phyloP scores from a whole-genome alignment of 1,140 invertebrate genomes.

The Sycophila sp. region DNA sequence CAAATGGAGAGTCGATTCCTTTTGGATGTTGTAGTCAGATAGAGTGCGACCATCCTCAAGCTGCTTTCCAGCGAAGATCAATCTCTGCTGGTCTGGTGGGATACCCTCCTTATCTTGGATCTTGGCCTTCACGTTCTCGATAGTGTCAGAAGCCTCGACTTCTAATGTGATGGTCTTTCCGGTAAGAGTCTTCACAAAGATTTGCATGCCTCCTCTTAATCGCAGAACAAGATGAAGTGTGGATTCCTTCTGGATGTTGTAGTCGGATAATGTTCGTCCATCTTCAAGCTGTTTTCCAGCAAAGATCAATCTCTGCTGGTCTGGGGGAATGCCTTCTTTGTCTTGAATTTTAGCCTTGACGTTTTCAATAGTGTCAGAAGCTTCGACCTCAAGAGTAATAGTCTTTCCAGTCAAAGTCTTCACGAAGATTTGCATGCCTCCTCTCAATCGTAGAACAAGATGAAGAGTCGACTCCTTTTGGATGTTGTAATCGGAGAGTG shows the following conservation, averaged over 20 bases:
- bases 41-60: conserved; percentile 84
- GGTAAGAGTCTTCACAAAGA: conserved; percentile 77
- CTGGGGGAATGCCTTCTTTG: conserved; percentile 73
- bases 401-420: conserved; percentile 78
- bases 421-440: conserved; percentile 78
- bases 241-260: conserved; percentile 73
- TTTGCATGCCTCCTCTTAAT: conserved; percentile 76
- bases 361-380: conserved; percentile 78
- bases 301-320: conserved; percentile 74
- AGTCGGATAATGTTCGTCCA: conserved; percentile 78
- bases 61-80: conserved; percentile 84
- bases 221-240: conserved; percentile 76
- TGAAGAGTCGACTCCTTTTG: conserved; percentile 85
- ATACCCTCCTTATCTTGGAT: conserved; percentile 80
- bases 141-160: conserved; percentile 80
- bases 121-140: conserved; percentile 82
- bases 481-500: conserved; percentile 83
- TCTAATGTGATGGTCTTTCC: conserved; percentile 81
- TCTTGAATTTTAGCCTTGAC: conserved; percentile 79
- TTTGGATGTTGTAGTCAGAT: conserved; percentile 84
- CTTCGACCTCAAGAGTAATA: conserved; percentile 76
- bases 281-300: conserved; percentile 80
- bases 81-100: conserved; percentile 77
- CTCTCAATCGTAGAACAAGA: conserved; percentile 74
- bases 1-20: conserved; percentile 83